These are phyloP conservation scores for Tetrao urogallus DNA, from an alignment of 2,113 vertebrate species.

Conservation along the genomic window DNA sequence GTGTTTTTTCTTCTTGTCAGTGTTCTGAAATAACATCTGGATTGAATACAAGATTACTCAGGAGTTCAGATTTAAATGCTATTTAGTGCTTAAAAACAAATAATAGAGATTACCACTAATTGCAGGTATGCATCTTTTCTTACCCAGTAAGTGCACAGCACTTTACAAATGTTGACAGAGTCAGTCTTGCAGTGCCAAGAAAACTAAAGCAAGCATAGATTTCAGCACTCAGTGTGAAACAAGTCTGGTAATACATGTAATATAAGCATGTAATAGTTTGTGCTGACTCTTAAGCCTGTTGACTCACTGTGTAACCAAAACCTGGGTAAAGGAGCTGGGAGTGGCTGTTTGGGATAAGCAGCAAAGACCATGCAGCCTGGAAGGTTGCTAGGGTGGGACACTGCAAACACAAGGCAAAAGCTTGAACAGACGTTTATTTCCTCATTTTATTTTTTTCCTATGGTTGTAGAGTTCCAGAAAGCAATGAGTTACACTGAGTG, in stretches of 20 bases:
- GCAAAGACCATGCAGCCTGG: not conserved
- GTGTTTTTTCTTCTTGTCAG: not conserved
- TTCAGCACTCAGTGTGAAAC: not conserved
- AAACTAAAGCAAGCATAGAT: not conserved
- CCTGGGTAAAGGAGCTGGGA: not conserved
- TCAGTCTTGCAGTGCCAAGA: not conserved
- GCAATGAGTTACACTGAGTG: not conserved
- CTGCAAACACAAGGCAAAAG: not conserved
- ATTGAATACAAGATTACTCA: not conserved
- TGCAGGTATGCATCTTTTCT: not conserved
- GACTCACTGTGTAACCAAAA: constrained; percentile 55
- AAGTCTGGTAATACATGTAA: not conserved
- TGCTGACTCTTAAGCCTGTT: not conserved
- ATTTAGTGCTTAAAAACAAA: not conserved
- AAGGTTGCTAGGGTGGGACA: not conserved
- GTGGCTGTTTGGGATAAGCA: constrained; percentile 4
- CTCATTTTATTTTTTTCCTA: not conserved
- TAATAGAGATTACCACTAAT: not conserved
- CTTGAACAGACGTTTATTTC: not conserved
- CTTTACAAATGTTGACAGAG: not conserved
- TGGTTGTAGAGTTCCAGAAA: not conserved
- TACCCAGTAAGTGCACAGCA: not conserved
- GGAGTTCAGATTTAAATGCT: not conserved
- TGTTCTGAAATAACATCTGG: not conserved
- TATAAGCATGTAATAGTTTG: not conserved